Evolutionary conservation across 2,797 vertebrate species (phyloP), one percentile per base, ranked within the genome.

Genomic region (Silurus lanzhouensis): DNA sequence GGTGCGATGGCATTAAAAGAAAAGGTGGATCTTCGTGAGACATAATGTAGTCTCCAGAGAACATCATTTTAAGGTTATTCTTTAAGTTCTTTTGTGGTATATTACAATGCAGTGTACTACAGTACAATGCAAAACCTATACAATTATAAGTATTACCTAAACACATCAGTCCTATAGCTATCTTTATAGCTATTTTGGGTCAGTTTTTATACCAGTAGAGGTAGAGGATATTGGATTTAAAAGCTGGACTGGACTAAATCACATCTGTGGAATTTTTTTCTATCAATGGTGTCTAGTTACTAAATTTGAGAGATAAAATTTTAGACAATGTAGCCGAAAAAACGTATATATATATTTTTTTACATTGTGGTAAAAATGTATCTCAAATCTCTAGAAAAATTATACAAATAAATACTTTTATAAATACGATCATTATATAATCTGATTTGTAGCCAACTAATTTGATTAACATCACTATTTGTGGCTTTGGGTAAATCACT

Each of bases 1-100:
- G n/a, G 15, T 67, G 79, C 46, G 25, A 55, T 55, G 19, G 79
- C 17, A 31, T 66, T 81, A 48, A 25, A 67, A 46, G 5, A 20
- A 81, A 81, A 81, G 63, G 79, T 67, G 61, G 61, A 15, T 67
- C 46, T 25, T 10, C 52, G 79, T 81, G 63, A 27, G 63, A 55
- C n/a, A 27, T 25, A 20, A 2, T 12, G 14, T 27, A 48, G 27
- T 44, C 20, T n/a, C 31, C 20, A 67, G 12, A 12, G 25, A 55
- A 68, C 7, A 48, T 15, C 20, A 19, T 52, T 66, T 6, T 67
- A 48, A 61, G 1, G n/a, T n/a, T 13, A 2, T 76, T 77, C 58
- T 77, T 19, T 38, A 52, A 52, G 75, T 58, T 20, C 27, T 38
- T 14, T 48, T 48, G 58, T 46, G 19, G 10, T 61, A 52, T 52